phyloP scores from a whole-genome alignment of 2,888 invertebrate species.

The Cerastis rubricosa region DNA sequence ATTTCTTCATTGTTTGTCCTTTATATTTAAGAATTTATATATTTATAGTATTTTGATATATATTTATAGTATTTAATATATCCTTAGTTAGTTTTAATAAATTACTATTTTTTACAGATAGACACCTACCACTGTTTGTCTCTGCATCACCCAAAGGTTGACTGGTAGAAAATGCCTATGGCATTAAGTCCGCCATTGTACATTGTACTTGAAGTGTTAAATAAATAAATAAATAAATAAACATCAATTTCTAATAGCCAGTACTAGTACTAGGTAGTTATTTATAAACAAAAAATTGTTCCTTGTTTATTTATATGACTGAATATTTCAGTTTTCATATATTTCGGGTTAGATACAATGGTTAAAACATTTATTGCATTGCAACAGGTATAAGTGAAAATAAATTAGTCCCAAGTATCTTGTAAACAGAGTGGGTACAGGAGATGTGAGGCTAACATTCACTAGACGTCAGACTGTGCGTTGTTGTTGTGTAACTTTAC shows the following conservation, averaged over 20 bases:
- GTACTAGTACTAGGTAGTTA: background rate
- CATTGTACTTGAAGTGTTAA: too few relatives aligned
- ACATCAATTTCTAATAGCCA: constrained; percentile 8
- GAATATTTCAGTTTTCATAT: background rate
- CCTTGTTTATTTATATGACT: background rate
- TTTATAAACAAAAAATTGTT: background rate
- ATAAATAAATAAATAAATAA: too few relatives aligned
- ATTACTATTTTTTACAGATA: too few relatives aligned
- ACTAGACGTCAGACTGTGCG: constrained; percentile 19
- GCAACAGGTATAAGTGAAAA: background rate
- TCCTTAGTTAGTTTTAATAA: too few relatives aligned
- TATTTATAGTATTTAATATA: too few relatives aligned
- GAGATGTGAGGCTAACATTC: constrained; percentile 23
- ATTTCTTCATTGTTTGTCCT: too few relatives aligned
- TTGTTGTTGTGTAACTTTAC: constrained; percentile 32
- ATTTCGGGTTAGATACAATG: background rate
- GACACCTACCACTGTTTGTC: too few relatives aligned
- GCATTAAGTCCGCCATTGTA: too few relatives aligned
- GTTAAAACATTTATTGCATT: background rate
- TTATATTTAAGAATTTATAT: too few relatives aligned
- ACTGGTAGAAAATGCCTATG: too few relatives aligned
- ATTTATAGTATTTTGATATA: too few relatives aligned
- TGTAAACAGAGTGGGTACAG: background rate
- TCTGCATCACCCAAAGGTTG: too few relatives aligned
- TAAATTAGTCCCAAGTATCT: background rate